Base-by-base conservation (phyloP, 2,888 invertebrate species). In the Rhingia campestris region DNA sequence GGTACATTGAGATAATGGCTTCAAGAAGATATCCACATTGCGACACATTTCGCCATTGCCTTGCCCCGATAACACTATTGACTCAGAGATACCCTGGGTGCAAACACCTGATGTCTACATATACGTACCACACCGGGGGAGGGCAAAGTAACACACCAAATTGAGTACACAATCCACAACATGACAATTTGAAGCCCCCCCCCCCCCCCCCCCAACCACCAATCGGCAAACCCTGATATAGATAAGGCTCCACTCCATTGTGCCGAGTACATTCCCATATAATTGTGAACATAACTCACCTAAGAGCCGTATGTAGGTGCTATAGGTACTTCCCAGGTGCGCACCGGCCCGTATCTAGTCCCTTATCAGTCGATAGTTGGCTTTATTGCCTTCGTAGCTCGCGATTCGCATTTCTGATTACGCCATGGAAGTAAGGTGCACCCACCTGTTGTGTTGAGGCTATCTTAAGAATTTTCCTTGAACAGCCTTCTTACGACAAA, bases 81-180 rank as follows among this genome's bases (percentile, higher is more conserved):
- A 77, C 81, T 82, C 72, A 79, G 79, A 81, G 81, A 82, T 82
- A 82, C 61, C 72, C 79, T 63, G 72, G 79, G 81, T 82, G 79
- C 81, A 82, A 82, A 82, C 81, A 82, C 81, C 81, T 82, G 81
- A 82, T 72, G 56, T 61, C 59, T 61, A 47, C 39, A 61, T 39
- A 35, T 59, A 37, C 41, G 6, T 45, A 53, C 35, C 12, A 9
- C 54, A 67, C 45, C 76, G 14, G 64, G 66, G 14, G 61, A 61
- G 81, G 72, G 33, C 81, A 77, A 81, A 81, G 81, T 81, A 81
- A 54, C 47, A 30, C 9, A 10, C 22, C 7, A n/a, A 49, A 63
- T 67, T 63, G 64, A 66, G 81, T 81, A 76, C 77, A 66, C 77
- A 66, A 59, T 39, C 64, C 58, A 64, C 58, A 64, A 66, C 70